Conservation (phyloP, 2,797 vertebrate genomes). For the Eospalax fontanierii region DNA sequence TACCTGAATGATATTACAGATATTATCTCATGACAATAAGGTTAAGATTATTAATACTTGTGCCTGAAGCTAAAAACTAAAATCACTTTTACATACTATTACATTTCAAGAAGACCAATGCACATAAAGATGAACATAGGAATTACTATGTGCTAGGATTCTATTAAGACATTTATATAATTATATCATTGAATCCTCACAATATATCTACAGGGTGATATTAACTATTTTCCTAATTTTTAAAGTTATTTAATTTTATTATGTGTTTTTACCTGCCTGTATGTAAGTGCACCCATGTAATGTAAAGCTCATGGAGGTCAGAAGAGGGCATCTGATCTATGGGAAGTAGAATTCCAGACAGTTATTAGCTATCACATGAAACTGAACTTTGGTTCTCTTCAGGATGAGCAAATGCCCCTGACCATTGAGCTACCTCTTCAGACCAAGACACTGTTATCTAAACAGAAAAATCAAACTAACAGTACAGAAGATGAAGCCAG, state of each 20-base stretch:
- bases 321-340: too few relatives aligned
- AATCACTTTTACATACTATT: neutral
- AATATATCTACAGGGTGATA: neutral
- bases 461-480: neutral
- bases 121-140: neutral
- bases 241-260: too few relatives aligned
- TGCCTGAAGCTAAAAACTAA: neutral
- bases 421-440: too few relatives aligned
- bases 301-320: too few relatives aligned
- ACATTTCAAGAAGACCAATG: neutral
- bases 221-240: neutral
- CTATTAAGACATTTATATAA: neutral
- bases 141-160: neutral
- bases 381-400: too few relatives aligned
- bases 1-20: neutral
- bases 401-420: too few relatives aligned
- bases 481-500: neutral
- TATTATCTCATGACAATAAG: neutral
- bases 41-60: neutral
- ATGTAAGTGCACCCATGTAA: too few relatives aligned
- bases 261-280: too few relatives aligned
- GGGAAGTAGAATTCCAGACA: too few relatives aligned
- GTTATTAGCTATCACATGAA: too few relatives aligned
- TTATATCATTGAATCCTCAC: neutral
- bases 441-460: too few relatives aligned